A percentile compares a stretch with the other conserved stretches of the same genome.
These are phyloP conservation scores for Chamaetylas fuelleborni DNA, from an alignment of 2,113 vertebrate genomes.

Conservation along the genomic window DNA sequence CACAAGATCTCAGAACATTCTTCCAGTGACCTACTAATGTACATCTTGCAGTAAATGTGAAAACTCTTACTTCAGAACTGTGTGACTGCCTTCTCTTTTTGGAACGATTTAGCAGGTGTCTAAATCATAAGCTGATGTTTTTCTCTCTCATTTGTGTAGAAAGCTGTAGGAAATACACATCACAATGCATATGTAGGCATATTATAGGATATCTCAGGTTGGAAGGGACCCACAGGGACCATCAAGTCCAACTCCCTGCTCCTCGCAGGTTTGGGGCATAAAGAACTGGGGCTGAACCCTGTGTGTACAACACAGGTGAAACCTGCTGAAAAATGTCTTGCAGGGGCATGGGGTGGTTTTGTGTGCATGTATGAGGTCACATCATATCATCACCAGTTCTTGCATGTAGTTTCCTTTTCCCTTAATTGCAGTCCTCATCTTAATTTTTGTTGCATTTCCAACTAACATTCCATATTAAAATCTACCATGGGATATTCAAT, in stretches of 20 bases:
- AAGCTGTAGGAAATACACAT: background rate
- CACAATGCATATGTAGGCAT: background rate
- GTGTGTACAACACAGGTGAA: background rate
- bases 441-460: background rate
- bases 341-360: background rate
- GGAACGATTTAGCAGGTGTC: background rate
- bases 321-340: background rate
- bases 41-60: background rate
- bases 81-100: background rate
- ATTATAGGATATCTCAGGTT: background rate
- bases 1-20: background rate
- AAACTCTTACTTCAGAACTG: background rate
- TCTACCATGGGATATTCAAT: background rate
- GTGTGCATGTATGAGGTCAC: background rate
- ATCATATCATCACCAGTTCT: background rate
- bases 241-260: background rate
- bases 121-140: background rate
- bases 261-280: background rate
- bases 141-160: background rate
- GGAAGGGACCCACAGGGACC: background rate
- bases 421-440: background rate
- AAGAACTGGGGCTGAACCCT: background rate
- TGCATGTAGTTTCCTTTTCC: background rate
- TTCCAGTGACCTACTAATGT: background rate
- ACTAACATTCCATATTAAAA: background rate